Evolutionary conservation across 2,113 vertebrate species (phyloP), one percentile per base, ranked within the genome.

Genomic region (Corythaeola cristata): DNA sequence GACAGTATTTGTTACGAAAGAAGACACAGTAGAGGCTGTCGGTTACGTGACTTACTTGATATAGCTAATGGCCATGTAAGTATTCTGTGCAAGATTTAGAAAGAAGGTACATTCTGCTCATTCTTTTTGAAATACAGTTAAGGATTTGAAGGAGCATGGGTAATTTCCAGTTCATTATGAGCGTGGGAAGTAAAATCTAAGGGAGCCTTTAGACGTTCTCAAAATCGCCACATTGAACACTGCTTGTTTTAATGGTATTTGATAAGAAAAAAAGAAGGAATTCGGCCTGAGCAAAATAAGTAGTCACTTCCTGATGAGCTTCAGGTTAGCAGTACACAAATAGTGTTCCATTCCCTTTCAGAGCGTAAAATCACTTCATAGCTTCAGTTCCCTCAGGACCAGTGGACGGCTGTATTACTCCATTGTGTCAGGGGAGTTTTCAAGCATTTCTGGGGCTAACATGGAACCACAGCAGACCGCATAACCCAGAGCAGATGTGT

Each of bases 1-100:
- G 99, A 99, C 98, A 99, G 99, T 97, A 99, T 99, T 95, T 99
- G 99, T 90, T 99, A 99, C 0, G 99, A 99, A 95, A 98, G 99
- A 55, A 90, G 99, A 41, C 99, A 99, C 96, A 97, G 68, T 27
- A 94, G 99, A 10, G 99, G 99, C 97, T 99, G 99, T 95, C 98
- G 99, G 53, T 98, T 99, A 60, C 97, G 99, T 14, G 99, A 99
- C 97, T 97, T 99, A 93, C 98, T 99, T 12, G 99, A 99, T 69
- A 56, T 99, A 50, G 98, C 99, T 96, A 99, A 99, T 1, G 99
- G 99, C 95, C 99, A 99, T 1, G 99, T 99, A 97, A 98, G 99
- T 98, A 77, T 11, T 5, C 18, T 6, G 3, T 18, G 21, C 23
- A 20, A 7, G 9, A 19, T 3, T 32, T 2, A 9, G 17, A 23